A percentile compares a stretch with the other conserved stretches of the same genome.
Conservation (phyloP, 1,140 invertebrate genomes). For the Sesamia nonagrioides region DNA sequence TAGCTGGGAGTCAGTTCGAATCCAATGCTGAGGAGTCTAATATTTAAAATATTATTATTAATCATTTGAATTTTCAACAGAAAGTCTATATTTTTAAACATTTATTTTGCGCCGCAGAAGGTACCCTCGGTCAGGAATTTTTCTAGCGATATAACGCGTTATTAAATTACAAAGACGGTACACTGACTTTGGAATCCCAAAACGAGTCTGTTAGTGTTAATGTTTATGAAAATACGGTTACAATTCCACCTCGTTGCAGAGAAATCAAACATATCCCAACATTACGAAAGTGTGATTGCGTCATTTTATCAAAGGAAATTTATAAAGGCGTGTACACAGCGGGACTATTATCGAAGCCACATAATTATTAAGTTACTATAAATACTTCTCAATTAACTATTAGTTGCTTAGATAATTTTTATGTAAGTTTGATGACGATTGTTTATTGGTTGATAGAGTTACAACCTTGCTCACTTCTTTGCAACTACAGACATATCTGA, state of each 20-base stretch:
- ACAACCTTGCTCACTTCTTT: neutral
- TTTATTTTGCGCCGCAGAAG: neutral
- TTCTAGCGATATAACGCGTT: neutral
- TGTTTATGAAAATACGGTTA: neutral
- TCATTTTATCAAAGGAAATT: neutral
- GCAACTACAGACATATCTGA: neutral
- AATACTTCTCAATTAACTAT: too few species aligned
- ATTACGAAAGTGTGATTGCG: neutral
- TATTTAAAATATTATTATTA: too few species aligned
- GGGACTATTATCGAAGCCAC: too few species aligned
- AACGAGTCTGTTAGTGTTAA: neutral
- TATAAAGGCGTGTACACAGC: neutral
- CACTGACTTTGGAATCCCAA: neutral
- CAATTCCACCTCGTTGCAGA: neutral
- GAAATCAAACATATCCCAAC: neutral
- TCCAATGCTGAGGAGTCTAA: neutral
- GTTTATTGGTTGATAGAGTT: neutral
- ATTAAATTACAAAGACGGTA: neutral
- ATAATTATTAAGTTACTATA: too few species aligned
- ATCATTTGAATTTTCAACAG: neutral
- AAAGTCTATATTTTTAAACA: neutral
- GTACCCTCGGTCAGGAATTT: neutral
- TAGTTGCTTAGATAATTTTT: neutral
- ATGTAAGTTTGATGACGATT: neutral
- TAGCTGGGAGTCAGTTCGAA: conserved; percentile 15